A percentile compares a stretch with the other conserved stretches of the same genome.
phyloP scores from a whole-genome alignment of 2,113 vertebrate species.

The Cyphomyrus plagiostoma region DNA sequence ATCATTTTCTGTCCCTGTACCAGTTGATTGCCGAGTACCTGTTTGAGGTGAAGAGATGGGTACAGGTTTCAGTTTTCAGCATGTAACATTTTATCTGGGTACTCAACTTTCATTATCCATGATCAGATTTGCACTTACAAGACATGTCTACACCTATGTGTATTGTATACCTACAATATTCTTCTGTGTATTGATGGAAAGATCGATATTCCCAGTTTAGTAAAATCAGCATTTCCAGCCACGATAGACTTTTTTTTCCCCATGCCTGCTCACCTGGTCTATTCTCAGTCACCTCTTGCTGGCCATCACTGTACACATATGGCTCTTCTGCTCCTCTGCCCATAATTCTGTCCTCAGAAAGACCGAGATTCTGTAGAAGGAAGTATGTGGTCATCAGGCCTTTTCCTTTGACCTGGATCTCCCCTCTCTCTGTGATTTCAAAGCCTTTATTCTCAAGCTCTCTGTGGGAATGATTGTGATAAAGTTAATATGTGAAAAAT shows the following conservation, averaged over 20 bases:
- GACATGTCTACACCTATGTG: not conserved
- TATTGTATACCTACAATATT: not conserved
- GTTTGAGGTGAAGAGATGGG: not conserved
- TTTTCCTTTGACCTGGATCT: slow-evolving; percentile 73
- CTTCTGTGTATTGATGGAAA: not conserved
- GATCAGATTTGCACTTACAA: not conserved
- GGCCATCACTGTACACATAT: slow-evolving; percentile 27
- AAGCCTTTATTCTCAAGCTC: slow-evolving; percentile 59
- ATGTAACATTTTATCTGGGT: not conserved
- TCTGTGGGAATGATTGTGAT: slow-evolving; percentile 36
- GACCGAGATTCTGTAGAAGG: slow-evolving; percentile 56
- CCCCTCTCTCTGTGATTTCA: slow-evolving; percentile 58
- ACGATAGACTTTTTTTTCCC: not conserved
- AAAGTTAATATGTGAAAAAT: not conserved
- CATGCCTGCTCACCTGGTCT: slow-evolving; percentile 15
- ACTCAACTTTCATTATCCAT: not conserved
- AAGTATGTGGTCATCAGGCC: slow-evolving; percentile 69
- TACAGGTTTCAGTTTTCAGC: not conserved
- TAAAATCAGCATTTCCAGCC: not conserved
- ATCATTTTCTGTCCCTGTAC: not conserved
- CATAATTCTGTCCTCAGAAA: slow-evolving; percentile 65
- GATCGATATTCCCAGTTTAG: not conserved
- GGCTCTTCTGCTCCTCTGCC: slow-evolving; percentile 32
- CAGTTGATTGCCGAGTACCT: not conserved
- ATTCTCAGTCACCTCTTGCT: not conserved